Evolutionary conservation across 2,888 invertebrate species (phyloP).

Genomic region (Sesia apiformis): DNA sequence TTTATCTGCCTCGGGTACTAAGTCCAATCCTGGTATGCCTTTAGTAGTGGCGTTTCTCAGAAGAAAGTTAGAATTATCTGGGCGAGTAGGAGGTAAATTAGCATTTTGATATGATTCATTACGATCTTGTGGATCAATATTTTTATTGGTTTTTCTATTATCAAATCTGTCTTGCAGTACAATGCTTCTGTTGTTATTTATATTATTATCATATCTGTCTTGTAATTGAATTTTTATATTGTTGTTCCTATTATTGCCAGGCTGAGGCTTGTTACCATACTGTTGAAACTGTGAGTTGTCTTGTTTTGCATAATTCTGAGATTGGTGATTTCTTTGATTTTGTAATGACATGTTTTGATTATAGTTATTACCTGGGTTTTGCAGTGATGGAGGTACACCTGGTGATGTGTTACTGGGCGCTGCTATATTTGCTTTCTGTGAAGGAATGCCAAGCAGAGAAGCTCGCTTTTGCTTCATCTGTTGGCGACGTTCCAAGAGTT

Average conservation of each 20-base stretch:
- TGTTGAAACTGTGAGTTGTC: conserved; percentile 23
- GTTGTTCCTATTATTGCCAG: background rate
- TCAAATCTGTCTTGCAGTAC: conserved; percentile 4
- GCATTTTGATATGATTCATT: conserved; percentile 35
- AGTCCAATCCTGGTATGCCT: conserved; percentile 84
- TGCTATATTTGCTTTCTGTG: conserved; percentile 22
- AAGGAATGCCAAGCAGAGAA: conserved; percentile 25
- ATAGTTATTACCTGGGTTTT: conserved; percentile 18
- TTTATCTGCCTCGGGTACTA: conserved; percentile 68
- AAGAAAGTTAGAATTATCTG: conserved; percentile 36
- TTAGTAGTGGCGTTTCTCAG: conserved; percentile 36
- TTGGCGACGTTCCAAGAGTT: conserved; percentile 85
- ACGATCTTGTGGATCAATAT: conserved; percentile 30
- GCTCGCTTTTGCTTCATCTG: conserved; percentile 83
- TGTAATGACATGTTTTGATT: conserved; percentile 14
- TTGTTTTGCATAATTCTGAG: conserved; percentile 15
- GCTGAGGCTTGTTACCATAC: conserved; percentile 18
- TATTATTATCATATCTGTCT: background rate
- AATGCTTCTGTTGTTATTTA: background rate
- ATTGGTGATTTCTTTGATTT: conserved; percentile 7
- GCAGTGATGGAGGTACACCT: conserved; percentile 21
- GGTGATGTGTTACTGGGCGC: conserved; percentile 1
- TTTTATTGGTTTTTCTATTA: conserved; percentile 26
- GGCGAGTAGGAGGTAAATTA: conserved; percentile 6
- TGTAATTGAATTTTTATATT: no score